Base-by-base conservation (phyloP, 2,888 invertebrate genomes). In the Metacarcinus magister region DNA sequence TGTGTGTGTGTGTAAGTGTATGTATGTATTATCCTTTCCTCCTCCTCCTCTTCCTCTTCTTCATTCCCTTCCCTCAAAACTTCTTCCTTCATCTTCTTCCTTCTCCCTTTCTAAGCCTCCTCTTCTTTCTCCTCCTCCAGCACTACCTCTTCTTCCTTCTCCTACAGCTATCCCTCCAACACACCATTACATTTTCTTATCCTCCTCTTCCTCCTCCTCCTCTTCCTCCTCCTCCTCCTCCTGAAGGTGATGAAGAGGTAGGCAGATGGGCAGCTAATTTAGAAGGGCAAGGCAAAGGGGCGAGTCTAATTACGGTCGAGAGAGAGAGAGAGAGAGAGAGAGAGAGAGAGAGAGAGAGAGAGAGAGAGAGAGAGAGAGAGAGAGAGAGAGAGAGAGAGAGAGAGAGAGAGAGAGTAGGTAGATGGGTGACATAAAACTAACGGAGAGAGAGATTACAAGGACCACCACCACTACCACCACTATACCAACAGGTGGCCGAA, bases 191-290 rank as follows among this genome's bases (percentile, higher is more conserved):
- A n/a, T n/a, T n/a, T n/a, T n/a, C n/a, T n/a, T n/a, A 7, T 23
- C 13, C 19, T 90, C 44, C 44, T 43, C 46, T 19, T 43, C 60
- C 16, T 60, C 60, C 60, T 60, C 60, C 60, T 60, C 60, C 60
- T 75, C 75, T 28, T 75, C 75, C 75, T 75, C 75, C 75, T 75
- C 75, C 16, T 75, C 28, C 75, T 75, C 75, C 75, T 75, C 75
- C 75, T 75, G 75, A n/a, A 60, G 90, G n/a, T 43, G 44, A 28
- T 46, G 91, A 75, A 90, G 90, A 90, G 90, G 91, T 43, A 91
- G 48, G 91, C 28, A 46, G 44, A 48, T 28, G 91, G 48, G 46
- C 1, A 91, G 28, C n/a, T n/a, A 39, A 39, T n/a, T n/a, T 44
- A 43, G n/a, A 5, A 44, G 32, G 43, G 54, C 54, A 54, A 54